Percentiles rank a stretch among this genome's conserved stretches.
Evolutionary conservation across 2,113 vertebrate species (phyloP).

Genomic region (Anolis sagrei): DNA sequence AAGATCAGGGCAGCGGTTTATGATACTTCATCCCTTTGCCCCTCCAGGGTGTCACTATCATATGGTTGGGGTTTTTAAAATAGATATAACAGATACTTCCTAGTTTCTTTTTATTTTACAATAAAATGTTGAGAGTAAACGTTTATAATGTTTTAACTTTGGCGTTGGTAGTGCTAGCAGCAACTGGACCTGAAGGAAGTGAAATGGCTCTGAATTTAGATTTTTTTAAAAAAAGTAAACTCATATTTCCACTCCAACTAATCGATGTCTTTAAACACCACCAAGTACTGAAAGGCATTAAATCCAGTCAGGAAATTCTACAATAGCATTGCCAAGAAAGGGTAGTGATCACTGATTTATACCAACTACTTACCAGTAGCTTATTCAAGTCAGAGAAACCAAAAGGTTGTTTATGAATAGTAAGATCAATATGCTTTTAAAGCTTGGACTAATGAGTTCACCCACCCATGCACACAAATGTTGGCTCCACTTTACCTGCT

Average conservation of each 20-base stretch:
- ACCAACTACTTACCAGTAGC: constrained; percentile 13
- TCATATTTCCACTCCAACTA: constrained; percentile 37
- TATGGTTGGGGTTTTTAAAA: too few relatives aligned
- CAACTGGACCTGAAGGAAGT: constrained; percentile 2
- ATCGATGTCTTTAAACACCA: constrained; percentile 46
- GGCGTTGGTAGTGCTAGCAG: not conserved
- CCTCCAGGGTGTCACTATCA: constrained; percentile 16
- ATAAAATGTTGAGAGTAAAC: constrained; percentile 10
- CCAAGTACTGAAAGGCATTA: constrained; percentile 44
- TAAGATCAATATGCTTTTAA: not conserved
- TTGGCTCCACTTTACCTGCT: not conserved
- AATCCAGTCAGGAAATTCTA: constrained; percentile 38
- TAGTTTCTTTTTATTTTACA: not conserved
- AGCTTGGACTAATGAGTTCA: not conserved
- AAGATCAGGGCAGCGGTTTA: constrained; percentile 22
- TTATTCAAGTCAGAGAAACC: constrained; percentile 6
- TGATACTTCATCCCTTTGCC: constrained; percentile 38
- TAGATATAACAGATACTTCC: not conserved
- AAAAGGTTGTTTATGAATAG: not conserved
- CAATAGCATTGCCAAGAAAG: constrained; percentile 17
- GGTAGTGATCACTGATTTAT: constrained; percentile 21
- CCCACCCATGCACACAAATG: not conserved
- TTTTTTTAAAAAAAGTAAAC: constrained; percentile 39
- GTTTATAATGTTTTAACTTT: too few relatives aligned
- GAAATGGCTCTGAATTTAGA: constrained; percentile 27